These are phyloP conservation scores for Parelbella ahira DNA, from an alignment of 2,888 invertebrate genomes.

Conservation along the genomic window DNA sequence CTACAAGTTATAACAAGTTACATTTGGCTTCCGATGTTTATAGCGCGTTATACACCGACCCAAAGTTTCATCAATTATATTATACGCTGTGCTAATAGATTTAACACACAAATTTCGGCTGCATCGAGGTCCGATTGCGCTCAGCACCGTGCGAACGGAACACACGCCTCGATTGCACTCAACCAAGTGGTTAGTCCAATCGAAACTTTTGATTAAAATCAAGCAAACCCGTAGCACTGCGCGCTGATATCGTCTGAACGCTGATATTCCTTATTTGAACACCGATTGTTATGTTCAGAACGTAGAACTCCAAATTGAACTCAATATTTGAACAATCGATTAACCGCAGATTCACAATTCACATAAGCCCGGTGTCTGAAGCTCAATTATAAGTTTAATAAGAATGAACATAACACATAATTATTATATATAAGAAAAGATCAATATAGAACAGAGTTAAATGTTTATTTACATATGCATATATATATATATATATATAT, in stretches of 20 bases:
- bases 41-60: conserved; percentile 36
- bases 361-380: conserved; percentile 1
- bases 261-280: conserved; percentile 75
- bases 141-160: conserved; percentile 41
- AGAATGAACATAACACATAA: no score
- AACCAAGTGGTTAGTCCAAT: conserved; percentile 63
- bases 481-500: no score
- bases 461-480: no score
- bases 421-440: no score
- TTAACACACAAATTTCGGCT: conserved; percentile 62
- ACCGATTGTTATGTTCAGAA: conserved; percentile 60
- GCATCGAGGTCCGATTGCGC: conserved; percentile 60
- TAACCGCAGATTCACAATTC: conserved; percentile 34
- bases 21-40: conserved; percentile 36
- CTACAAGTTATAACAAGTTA: conserved; percentile 68
- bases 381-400: conserved; percentile 19
- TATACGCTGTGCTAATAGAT: no score
- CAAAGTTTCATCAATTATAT: conserved; percentile 64
- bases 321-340: conserved; percentile 63
- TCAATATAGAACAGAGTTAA: no score
- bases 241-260: conserved; percentile 54
- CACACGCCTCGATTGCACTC: conserved; percentile 56
- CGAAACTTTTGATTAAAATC: conserved; percentile 80
- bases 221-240: conserved; percentile 66
- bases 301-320: conserved; percentile 54